Base-by-base conservation (phyloP, 2,888 invertebrate genomes). In the Imbricaverruca yamaguchii region DNA sequence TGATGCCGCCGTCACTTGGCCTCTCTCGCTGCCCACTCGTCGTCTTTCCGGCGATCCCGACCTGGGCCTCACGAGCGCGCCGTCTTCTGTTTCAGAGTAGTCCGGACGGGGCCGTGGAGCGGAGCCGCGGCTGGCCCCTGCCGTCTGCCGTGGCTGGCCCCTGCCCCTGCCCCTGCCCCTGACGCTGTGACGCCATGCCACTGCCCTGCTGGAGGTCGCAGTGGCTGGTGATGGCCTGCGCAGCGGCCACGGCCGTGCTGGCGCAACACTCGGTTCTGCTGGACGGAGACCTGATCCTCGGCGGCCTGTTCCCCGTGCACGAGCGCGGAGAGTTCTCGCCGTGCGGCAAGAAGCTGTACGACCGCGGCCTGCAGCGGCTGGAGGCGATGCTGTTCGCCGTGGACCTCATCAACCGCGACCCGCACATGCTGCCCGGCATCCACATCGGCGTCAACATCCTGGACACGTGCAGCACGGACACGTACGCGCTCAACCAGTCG, bases 341-440 rank as follows among this genome's bases (percentile, higher is more conserved):
- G 13, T 89, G 89, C 84, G 89, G 89, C 9, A 85, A 84, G 56
- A 87, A 89, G 79, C 88, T 89, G 84, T 86, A 87, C 81, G 88
- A 89, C 83, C 86, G 89, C 80, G 89, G 89, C 39, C 86, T 89
- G 79, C 90, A 90, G 85, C 86, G 91, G 61, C 86, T 90, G 81
- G 90, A 91, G 84, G 90, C 91, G 18, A 91, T 91, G 90, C 85
- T 91, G 55, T 91, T 88, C 84, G 90, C 91, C 2, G 86, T 91
- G 57, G 90, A 91, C 84, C 86, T 87, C 82, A 90, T 91, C 84
- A 91, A 91, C 86, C 84, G 84, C 10, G 87, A 89, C 83, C 81
- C 85, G 0, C 84, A 84, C 8, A 84, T 91, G 39, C 86, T 91
- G 81, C 88, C 88, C 0, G 87, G 87, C 69, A 87, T 90, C 57